phyloP scores from a whole-genome alignment of 2,888 invertebrate species.

The Odontothrips loti region DNA sequence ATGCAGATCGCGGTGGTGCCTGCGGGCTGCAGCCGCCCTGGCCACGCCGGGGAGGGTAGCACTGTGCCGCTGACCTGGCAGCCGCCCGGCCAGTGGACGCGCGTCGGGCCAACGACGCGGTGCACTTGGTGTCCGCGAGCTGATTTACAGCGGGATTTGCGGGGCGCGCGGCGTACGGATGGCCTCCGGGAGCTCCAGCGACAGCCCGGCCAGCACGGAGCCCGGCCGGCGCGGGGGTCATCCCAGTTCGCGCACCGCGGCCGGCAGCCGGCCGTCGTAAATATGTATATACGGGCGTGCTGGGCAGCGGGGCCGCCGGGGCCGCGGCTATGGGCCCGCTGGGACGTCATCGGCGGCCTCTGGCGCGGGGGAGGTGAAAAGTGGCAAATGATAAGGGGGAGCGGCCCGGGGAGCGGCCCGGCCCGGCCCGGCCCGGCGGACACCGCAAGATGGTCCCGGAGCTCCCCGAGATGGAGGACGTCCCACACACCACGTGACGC shows the following conservation, averaged over 20 bases:
- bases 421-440: background rate
- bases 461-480: too few relatives aligned
- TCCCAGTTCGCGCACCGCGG: background rate
- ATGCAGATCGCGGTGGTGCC: background rate
- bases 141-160: conserved; percentile 12
- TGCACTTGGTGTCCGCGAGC: too few relatives aligned
- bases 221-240: background rate
- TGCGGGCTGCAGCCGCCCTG: too few relatives aligned
- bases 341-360: conserved; percentile 10
- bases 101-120: too few relatives aligned
- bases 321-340: background rate
- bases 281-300: conserved; percentile 7
- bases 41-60: too few relatives aligned
- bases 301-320: background rate
- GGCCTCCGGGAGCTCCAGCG: background rate
- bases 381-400: too few relatives aligned
- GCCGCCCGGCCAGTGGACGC: too few relatives aligned
- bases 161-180: background rate
- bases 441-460: too few relatives aligned
- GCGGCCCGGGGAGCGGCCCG: background rate
- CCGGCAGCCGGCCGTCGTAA: background rate
- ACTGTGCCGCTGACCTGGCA: too few relatives aligned
- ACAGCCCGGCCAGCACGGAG: background rate
- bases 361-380: background rate
- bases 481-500: too few relatives aligned